Evolutionary conservation across 2,888 invertebrate species (phyloP).

Genomic region (Brassicogethes aeneus): DNA sequence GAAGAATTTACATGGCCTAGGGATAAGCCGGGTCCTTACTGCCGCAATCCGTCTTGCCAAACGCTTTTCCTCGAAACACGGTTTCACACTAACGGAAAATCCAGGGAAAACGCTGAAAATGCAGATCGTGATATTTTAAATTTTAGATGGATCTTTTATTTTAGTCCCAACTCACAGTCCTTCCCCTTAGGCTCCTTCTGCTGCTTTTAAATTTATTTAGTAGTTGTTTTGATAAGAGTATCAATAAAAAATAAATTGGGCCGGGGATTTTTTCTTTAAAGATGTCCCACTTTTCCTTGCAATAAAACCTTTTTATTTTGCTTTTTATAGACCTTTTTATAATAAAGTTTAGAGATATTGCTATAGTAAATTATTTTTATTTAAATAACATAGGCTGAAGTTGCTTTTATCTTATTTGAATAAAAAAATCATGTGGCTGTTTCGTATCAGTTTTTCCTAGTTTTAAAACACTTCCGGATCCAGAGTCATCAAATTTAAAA

Average conservation of each 20-base stretch:
- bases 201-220: not conserved
- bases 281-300: too few species aligned
- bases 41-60: slow-evolving; percentile 12
- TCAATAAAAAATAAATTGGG: not conserved
- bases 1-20: slow-evolving; percentile 18
- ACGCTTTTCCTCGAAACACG: slow-evolving; percentile 5
- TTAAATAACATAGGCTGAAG: too few species aligned
- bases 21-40: slow-evolving; percentile 16
- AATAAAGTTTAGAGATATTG: too few species aligned
- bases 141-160: slow-evolving; percentile 7
- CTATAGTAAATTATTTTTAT: too few species aligned
- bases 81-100: slow-evolving; percentile 13
- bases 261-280: too few species aligned
- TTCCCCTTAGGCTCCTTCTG: not conserved
- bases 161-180: not conserved
- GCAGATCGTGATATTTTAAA: slow-evolving; percentile 12
- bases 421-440: too few species aligned
- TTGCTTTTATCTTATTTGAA: too few species aligned
- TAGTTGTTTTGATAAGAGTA: not conserved
- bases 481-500: too few species aligned
- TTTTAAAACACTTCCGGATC: too few species aligned
- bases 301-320: too few species aligned
- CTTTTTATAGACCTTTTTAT: too few species aligned
- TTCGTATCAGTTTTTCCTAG: too few species aligned
- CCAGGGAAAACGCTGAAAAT: slow-evolving; percentile 9